phyloP scores from a whole-genome alignment of 2,113 vertebrate genomes.

The Oreochromis tanganicae region DNA sequence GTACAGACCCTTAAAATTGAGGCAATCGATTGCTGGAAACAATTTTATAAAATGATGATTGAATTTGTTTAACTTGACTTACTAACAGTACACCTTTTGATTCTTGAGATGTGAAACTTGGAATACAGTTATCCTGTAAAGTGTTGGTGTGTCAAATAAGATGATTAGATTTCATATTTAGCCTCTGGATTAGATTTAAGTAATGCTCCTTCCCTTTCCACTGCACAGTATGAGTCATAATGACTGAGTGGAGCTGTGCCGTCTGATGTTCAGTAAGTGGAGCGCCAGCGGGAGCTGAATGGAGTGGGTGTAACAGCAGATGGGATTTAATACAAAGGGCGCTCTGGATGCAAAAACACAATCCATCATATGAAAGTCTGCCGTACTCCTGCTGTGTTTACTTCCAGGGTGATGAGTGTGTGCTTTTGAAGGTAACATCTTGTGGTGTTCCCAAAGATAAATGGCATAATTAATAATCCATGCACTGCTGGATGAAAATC shows the following conservation, averaged over 20 bases:
- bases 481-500: not conserved
- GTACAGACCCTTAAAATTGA: not conserved
- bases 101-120: not conserved
- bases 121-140: not conserved
- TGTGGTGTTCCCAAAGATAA: not conserved
- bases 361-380: not conserved
- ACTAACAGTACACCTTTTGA: not conserved
- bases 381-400: not conserved
- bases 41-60: not conserved
- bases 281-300: not conserved
- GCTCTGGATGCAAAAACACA: not conserved
- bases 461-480: not conserved
- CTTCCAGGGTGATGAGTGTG: not conserved
- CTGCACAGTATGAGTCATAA: not conserved
- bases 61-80: not conserved
- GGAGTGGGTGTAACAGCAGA: slow-evolving; percentile 8
- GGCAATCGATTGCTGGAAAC: not conserved
- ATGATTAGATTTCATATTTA: not conserved
- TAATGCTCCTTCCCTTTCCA: not conserved
- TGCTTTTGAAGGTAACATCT: not conserved
- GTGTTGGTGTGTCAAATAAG: not conserved
- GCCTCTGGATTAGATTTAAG: not conserved
- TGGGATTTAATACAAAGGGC: not conserved
- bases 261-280: not conserved
- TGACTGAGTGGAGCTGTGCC: not conserved